Base-by-base conservation (phyloP, 2,888 invertebrate species). In the Yponomeuta sedellus region DNA sequence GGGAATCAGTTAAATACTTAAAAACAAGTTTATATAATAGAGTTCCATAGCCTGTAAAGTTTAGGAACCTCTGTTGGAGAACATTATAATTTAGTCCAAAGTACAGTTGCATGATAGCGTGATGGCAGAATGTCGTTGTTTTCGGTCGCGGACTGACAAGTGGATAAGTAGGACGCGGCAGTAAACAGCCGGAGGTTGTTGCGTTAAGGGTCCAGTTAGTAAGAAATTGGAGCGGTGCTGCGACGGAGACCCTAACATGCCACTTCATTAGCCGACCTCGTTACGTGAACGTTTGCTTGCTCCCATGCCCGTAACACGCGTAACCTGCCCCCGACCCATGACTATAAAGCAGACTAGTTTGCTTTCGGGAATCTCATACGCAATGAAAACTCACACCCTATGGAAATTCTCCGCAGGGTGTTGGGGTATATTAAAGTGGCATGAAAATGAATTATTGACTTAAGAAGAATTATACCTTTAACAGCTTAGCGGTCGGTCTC, bases 361-460 rank as follows among this genome's bases (percentile, higher is more conserved):
- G 44, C 44, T 52, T 52, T 52, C 44, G 44, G 44, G 44, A 34
- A 34, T 34, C 34, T 34, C 34, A 34, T 34, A 34, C 8, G 34
- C 34, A 34, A 34, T 34, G 34, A 34, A 34, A 34, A 34, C 34
- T 16, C 10, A 52, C 16, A 52, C 44, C 16, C 16, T 52, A 52
- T 16, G 16, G 16, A 52, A 52, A 52, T 52, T 12, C 44, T 16
- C 44, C 16, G 44, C 44, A 52, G 12, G 44, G 16, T 16, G 1
- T 52, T 52, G 4, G 44, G 44, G 44, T 52, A 87, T 87, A 89
- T 88, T 85, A 85, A 88, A 84, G 82, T 82, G 63, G 79, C 82
- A 83, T 77, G 76, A 79, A 81, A 71, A 79, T 88, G 87, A 88
- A 86, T 88, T 88, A 89, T 88, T 85, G 87, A 84, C 81, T 86